phyloP scores from a whole-genome alignment of 2,797 vertebrate species.

The Todus mexicanus region DNA sequence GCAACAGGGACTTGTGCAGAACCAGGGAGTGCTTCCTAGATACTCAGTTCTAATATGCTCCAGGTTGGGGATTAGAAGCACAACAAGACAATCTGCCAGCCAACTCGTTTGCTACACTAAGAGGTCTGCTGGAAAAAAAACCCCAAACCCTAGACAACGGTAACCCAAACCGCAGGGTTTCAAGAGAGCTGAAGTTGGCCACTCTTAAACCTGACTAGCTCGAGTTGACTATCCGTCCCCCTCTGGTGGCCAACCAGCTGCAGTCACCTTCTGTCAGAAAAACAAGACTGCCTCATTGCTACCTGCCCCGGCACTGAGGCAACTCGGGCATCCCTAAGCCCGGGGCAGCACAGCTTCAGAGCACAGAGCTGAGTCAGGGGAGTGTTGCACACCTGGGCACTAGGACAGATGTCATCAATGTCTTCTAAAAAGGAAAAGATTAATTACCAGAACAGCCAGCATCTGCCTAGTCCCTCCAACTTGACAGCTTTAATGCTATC shows the following conservation, averaged over 20 bases:
- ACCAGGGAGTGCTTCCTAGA: neutral
- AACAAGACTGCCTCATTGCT: accelerated
- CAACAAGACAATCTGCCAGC: neutral
- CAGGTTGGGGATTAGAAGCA: neutral
- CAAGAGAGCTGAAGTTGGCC: neutral
- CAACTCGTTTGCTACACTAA: neutral
- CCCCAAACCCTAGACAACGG: neutral
- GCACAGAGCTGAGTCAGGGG: neutral
- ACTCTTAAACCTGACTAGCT: neutral
- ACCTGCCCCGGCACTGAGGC: neutral
- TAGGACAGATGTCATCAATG: neutral
- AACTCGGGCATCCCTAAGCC: neutral
- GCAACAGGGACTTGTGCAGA: neutral
- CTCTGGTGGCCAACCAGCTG: constrained; percentile 35
- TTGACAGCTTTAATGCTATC: neutral
- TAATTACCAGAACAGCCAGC: neutral
- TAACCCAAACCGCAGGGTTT: neutral
- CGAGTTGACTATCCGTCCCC: constrained; percentile 6
- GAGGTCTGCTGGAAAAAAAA: neutral
- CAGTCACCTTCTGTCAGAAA: neutral
- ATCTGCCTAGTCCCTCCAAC: neutral
- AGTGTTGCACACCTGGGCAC: neutral
- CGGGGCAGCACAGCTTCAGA: neutral
- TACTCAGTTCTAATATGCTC: neutral
- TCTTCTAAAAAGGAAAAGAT: neutral